A percentile compares a stretch with the other conserved stretches of the same genome.
These are phyloP conservation scores for Melanotaenia parkinsoni DNA, from an alignment of 2,797 vertebrate species.

Conservation along the genomic window DNA sequence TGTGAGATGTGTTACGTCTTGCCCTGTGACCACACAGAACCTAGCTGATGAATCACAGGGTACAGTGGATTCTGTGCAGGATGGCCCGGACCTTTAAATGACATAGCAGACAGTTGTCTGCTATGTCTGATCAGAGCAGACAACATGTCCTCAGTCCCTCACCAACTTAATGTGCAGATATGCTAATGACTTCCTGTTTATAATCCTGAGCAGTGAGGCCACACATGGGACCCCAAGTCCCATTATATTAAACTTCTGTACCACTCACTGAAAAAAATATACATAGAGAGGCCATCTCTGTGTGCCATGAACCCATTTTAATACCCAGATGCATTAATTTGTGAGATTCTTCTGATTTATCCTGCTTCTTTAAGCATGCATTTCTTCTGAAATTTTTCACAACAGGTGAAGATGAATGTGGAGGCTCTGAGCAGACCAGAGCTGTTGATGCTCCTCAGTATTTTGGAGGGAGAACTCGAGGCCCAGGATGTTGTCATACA, in stretches of 20 bases:
- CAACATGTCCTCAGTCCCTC: conserved; percentile 36
- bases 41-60: conserved; percentile 58
- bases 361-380: conserved; percentile 12
- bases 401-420: conserved; percentile 94
- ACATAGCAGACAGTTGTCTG: neutral
- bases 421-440: conserved; percentile 97
- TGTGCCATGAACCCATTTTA: conserved; percentile 15
- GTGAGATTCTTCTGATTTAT: neutral
- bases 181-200: conserved; percentile 77
- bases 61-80: neutral
- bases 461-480: conserved; percentile 97
- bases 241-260: conserved; percentile 27
- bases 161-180: conserved; percentile 63
- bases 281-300: neutral
- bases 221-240: conserved; percentile 51
- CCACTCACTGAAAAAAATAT: conserved; percentile 17
- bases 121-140: conserved; percentile 12
- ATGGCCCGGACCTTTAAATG: neutral
- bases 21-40: conserved; percentile 17
- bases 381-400: conserved; percentile 15
- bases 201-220: conserved; percentile 53
- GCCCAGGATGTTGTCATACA: conserved; percentile 97
- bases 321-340: neutral
- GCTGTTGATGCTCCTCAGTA: conserved; percentile 95
- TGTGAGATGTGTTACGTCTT: conserved; percentile 47